A percentile compares a stretch with the other conserved stretches of the same genome.
These are phyloP conservation scores for Amphiduros pacificus DNA, from an alignment of 2,888 invertebrate species.

Conservation along the genomic window DNA sequence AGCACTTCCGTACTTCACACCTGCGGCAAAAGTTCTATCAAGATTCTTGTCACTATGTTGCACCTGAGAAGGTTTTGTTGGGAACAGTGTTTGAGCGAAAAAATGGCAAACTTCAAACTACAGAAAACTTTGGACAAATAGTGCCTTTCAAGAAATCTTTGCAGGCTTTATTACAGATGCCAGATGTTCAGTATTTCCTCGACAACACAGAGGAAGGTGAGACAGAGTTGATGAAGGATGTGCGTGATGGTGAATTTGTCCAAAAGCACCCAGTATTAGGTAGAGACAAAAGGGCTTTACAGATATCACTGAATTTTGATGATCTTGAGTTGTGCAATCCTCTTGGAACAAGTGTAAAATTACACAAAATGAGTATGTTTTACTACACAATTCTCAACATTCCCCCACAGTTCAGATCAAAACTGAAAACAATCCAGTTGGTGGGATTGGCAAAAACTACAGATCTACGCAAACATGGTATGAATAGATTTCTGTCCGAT, in stretches of 20 bases:
- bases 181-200: background rate
- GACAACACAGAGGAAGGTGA: background rate
- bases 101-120: background rate
- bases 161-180: slow-evolving; percentile 2
- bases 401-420: slow-evolving; percentile 19
- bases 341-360: slow-evolving; percentile 6
- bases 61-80: background rate
- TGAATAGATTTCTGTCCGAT: background rate
- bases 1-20: too few species aligned
- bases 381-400: slow-evolving; percentile 22
- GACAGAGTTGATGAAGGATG: background rate
- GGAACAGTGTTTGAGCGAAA: background rate
- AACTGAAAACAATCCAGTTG: slow-evolving; percentile 19
- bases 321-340: slow-evolving; percentile 15
- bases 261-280: background rate
- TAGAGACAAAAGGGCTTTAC: background rate
- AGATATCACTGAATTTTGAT: slow-evolving; percentile 8
- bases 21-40: background rate
- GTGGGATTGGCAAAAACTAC: slow-evolving; percentile 9
- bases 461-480: slow-evolving; percentile 3
- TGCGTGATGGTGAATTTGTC: slow-evolving; percentile 13
- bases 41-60: background rate
- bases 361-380: slow-evolving; percentile 22
- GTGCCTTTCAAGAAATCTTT: background rate
- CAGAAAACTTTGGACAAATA: background rate